Conservation (phyloP, 1,140 invertebrate genomes). For the Diachasmimorpha longicaudata region DNA sequence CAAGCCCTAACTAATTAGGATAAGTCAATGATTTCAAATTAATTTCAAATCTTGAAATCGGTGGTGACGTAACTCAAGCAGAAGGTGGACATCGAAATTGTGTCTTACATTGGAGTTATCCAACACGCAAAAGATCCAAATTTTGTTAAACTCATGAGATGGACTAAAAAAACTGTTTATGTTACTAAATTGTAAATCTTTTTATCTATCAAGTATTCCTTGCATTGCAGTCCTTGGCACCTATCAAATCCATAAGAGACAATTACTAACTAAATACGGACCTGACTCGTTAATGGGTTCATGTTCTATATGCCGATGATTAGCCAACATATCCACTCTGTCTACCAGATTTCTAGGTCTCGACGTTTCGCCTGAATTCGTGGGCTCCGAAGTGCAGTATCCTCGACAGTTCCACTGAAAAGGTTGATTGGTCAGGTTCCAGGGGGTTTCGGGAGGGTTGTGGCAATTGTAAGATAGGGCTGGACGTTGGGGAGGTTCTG, state of each 20-base stretch:
- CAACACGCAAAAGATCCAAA: too few species aligned
- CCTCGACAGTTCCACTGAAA: constrained; percentile 34
- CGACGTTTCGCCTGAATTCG: constrained; percentile 43
- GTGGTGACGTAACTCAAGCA: too few species aligned
- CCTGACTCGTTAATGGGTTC: constrained; percentile 54
- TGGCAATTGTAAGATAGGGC: background rate
- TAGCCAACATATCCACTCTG: constrained; percentile 59
- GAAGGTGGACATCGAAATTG: too few species aligned
- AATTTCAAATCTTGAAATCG: too few species aligned
- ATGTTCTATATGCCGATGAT: constrained; percentile 55
- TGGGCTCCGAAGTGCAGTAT: background rate
- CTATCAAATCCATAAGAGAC: background rate
- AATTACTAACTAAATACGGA: background rate
- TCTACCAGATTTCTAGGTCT: constrained; percentile 52
- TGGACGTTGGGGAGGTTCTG: background rate
- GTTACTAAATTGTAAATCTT: background rate
- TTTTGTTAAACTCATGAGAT: too few species aligned
- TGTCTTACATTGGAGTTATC: too few species aligned
- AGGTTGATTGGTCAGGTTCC: background rate
- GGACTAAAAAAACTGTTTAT: background rate
- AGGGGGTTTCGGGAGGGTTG: background rate
- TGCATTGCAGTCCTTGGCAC: background rate
- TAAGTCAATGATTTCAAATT: too few species aligned
- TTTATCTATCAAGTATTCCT: too few species aligned
- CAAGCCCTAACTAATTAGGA: too few species aligned